Evolutionary conservation across 2,797 vertebrate species (phyloP).

Genomic region (Menidia menidia): DNA sequence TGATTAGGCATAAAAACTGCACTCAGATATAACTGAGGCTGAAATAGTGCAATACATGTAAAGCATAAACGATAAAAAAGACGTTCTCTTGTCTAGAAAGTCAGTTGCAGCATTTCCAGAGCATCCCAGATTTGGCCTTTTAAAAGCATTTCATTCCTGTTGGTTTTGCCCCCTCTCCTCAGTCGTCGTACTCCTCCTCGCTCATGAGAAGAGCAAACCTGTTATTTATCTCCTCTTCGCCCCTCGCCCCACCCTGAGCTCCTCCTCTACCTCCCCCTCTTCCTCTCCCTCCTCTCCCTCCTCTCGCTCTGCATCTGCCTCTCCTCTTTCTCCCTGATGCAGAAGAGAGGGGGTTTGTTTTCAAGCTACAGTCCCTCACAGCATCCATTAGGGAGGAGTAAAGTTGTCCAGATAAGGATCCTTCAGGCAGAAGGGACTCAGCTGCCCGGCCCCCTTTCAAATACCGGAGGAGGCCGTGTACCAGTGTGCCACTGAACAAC

Average conservation of each 20-base stretch:
- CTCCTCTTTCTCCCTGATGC: slow-evolving; percentile 39
- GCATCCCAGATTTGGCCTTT: slow-evolving; percentile 25
- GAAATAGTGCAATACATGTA: slow-evolving; percentile 32
- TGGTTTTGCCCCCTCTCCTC: slow-evolving; percentile 11
- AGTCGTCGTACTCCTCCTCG: slow-evolving; percentile 61
- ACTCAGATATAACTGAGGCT: neutral
- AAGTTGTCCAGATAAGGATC: slow-evolving; percentile 59
- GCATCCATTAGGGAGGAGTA: slow-evolving; percentile 71
- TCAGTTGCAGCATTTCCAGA: slow-evolving; percentile 33
- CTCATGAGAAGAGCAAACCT: slow-evolving; percentile 77
- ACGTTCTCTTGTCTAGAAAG: neutral
- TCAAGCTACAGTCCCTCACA: slow-evolving; percentile 55
- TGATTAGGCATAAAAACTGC: neutral
- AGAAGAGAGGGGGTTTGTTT: slow-evolving; percentile 32
- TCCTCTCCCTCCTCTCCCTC: slow-evolving; percentile 20
- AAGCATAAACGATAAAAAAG: slow-evolving; percentile 18
- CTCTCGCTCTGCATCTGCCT: slow-evolving; percentile 34
- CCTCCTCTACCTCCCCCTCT: slow-evolving; percentile 29
- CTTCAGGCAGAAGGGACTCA: slow-evolving; percentile 60
- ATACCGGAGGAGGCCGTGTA: slow-evolving; percentile 73
- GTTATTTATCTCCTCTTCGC: slow-evolving; percentile 67
- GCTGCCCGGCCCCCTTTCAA: slow-evolving; percentile 67
- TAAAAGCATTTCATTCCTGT: neutral
- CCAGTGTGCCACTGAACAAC: slow-evolving; percentile 82
- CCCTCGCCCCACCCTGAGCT: slow-evolving; percentile 33